A percentile compares a stretch with the other conserved stretches of the same genome.
These are phyloP conservation scores for Mythimna loreyi DNA, from an alignment of 2,888 invertebrate genomes.

Conservation along the genomic window DNA sequence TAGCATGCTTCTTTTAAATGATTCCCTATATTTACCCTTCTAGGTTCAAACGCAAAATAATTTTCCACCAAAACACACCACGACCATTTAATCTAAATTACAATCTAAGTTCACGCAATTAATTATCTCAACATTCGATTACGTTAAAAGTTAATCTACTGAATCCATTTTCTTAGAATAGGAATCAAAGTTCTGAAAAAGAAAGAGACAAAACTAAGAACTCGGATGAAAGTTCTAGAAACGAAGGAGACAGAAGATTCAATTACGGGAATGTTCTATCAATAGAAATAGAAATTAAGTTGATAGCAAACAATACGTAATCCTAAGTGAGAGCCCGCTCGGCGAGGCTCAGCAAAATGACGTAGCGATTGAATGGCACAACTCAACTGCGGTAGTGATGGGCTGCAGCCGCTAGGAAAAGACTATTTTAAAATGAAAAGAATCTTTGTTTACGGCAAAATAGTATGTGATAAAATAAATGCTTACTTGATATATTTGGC, in stretches of 20 bases:
- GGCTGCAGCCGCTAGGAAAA: slow-evolving; percentile 2
- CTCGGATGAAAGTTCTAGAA: slow-evolving; percentile 27
- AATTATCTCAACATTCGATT: slow-evolving; percentile 37
- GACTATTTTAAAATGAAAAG: background rate
- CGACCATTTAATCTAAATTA: slow-evolving; percentile 21
- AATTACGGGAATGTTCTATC: slow-evolving; percentile 59
- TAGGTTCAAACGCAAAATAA: slow-evolving; percentile 8
- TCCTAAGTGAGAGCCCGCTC: slow-evolving; percentile 61
- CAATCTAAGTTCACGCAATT: slow-evolving; percentile 32
- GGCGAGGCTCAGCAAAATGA: slow-evolving; percentile 58
- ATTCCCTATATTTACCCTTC: background rate
- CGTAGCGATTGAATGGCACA: slow-evolving; percentile 62
- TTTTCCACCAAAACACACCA: slow-evolving; percentile 8
- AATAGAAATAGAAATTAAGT: slow-evolving; percentile 70
- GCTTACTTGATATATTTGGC: background rate
- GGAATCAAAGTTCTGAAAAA: slow-evolving; percentile 30
- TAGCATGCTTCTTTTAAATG: background rate
- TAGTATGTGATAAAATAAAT: background rate
- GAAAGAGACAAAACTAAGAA: slow-evolving; percentile 25
- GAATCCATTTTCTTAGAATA: slow-evolving; percentile 22
- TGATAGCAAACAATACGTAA: slow-evolving; percentile 68
- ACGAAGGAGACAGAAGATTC: slow-evolving; percentile 43
- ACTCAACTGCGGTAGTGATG: slow-evolving; percentile 61
- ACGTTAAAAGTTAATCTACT: slow-evolving; percentile 23
- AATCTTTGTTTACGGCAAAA: background rate